Conservation (phyloP, 2,113 vertebrate species). For the Syrrhaptes paradoxus region DNA sequence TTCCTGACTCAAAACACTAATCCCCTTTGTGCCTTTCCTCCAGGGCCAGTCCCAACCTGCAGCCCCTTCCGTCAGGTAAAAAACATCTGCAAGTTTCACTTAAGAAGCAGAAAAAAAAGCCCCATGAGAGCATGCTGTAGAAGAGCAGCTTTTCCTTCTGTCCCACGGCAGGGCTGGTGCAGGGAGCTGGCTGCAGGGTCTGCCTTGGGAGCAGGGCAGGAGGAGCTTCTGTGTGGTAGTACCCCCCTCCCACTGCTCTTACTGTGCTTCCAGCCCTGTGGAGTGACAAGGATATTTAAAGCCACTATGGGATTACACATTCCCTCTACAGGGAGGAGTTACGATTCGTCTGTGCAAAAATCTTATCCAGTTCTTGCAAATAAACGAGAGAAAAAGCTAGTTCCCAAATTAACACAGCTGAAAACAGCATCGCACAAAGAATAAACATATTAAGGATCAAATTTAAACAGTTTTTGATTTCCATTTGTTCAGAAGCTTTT, state of each 20-base stretch:
- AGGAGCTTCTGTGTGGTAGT: neutral
- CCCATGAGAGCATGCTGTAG: neutral
- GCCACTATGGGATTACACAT: neutral
- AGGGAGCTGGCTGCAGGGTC: neutral
- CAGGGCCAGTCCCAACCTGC: slow-evolving; percentile 56
- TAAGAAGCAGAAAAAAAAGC: neutral
- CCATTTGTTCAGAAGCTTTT: neutral
- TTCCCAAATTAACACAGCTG: neutral
- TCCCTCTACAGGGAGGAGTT: neutral
- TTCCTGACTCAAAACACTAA: slow-evolving; percentile 70
- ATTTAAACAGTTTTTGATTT: neutral
- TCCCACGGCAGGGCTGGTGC: neutral
- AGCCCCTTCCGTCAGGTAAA: slow-evolving; percentile 7
- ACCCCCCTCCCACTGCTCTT: neutral
- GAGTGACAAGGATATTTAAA: neutral
- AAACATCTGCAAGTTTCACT: slow-evolving; percentile 20
- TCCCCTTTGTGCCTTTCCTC: slow-evolving; percentile 52
- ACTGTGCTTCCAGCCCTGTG: neutral
- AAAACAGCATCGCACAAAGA: neutral
- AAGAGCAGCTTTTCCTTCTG: slow-evolving; percentile 2
- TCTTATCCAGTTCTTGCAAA: neutral
- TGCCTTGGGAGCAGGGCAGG: neutral
- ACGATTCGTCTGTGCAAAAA: neutral
- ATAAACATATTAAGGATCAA: neutral
- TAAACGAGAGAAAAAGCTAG: neutral